Conservation (phyloP, 2,888 invertebrate genomes). For the Trichogramma dendrolimi region DNA sequence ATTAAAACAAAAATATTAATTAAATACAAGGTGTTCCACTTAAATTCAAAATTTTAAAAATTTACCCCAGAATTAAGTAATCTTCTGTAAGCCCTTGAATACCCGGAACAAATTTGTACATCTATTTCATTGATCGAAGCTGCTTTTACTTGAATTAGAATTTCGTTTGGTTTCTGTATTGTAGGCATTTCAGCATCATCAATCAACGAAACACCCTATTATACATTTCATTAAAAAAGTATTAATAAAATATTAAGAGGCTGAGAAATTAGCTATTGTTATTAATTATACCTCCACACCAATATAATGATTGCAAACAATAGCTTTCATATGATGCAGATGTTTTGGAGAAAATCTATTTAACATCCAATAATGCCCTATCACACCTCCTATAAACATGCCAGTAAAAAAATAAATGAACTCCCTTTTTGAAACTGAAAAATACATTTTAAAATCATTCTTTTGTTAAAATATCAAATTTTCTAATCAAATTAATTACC, state of each 20-base stretch:
- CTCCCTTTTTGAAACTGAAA: conserved; percentile 52
- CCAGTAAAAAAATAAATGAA: conserved; percentile 52
- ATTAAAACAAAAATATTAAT: conserved; percentile 23
- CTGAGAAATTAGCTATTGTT: background rate
- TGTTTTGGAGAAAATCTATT: conserved; percentile 44
- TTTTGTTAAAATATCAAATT: background rate
- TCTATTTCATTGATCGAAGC: conserved; percentile 60
- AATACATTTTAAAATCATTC: background rate
- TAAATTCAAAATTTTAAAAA: conserved; percentile 4
- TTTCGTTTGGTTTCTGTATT: conserved; percentile 55
- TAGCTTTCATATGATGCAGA: conserved; percentile 53
- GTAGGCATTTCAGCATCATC: conserved; percentile 57
- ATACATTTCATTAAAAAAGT: conserved; percentile 9
- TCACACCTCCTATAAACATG: conserved; percentile 49
- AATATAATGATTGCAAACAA: conserved; percentile 53
- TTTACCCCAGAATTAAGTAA: conserved; percentile 49
- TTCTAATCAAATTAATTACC: conserved; percentile 25
- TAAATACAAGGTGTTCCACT: conserved; percentile 1
- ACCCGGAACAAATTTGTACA: conserved; percentile 60
- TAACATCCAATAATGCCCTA: conserved; percentile 51
- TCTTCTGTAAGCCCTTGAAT: conserved; percentile 53
- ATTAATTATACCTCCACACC: conserved; percentile 50
- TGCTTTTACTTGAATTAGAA: conserved; percentile 62
- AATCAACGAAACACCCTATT: conserved; percentile 55
- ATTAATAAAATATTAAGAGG: background rate